Base-by-base conservation (phyloP, 2,888 invertebrate genomes). In the Chrysolina americana region DNA sequence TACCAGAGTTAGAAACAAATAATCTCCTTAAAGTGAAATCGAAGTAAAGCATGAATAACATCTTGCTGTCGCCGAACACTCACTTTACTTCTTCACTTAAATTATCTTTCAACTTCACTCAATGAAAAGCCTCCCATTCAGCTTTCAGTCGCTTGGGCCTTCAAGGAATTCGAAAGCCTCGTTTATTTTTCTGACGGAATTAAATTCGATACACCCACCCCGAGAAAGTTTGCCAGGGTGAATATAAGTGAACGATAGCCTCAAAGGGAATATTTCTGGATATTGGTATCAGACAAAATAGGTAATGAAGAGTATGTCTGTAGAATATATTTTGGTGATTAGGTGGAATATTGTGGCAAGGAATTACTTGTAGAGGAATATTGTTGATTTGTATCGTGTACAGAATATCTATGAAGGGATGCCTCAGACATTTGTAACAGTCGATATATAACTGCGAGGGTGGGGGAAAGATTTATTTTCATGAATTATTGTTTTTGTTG, bases 141-240 rank as follows among this genome's bases (percentile, higher is more conserved):
- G 4, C 17, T 17, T 10, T 10, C 48, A 48, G 17, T 48, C n/a
- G 17, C 11, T 53, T 11, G 21, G 53, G 21, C 21, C 53, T 53
- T 21, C 13, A 48, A 53, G 53, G 19, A 53, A 53, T 21, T 53
- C 53, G 21, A n/a, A 53, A 53, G 13, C 21, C 17, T 21, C 53
- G 53, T 53, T 53, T 21, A 53, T 21, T 53, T 21, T 13, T 19
- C 53, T 11, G 53, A 17, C 21, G 53, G 53, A 53, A 53, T 53
- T 11, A 53, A 53, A 21, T 53, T 21, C 10, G 21, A 53, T 21
- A 53, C 53, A 21, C 53, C 53, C 53, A 53, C 53, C 53, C 21
- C 53, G 11, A 21, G 11, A 53, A 53, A 53, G 21, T 8, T 48
- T 48, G 17, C 53, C 53, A 53, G 19, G 53, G 17, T 10, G 48